Evolutionary conservation across 2,888 invertebrate genomes (phyloP), one percentile per base, ranked within the genome.

Genomic region (Mimas tiliae): DNA sequence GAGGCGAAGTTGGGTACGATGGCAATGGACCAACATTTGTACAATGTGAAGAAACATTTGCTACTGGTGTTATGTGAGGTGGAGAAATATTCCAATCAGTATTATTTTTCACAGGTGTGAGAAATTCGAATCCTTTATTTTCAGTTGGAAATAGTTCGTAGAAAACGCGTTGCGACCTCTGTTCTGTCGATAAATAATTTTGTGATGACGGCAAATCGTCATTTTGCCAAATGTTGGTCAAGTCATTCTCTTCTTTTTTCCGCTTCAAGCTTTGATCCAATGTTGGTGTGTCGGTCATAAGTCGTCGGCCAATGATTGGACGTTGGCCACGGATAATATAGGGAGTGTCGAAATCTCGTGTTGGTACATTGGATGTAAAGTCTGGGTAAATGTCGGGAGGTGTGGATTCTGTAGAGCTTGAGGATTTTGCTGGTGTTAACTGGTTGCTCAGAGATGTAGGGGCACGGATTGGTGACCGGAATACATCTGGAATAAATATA

Each of bases 351-450:
- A 64, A 14, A 64, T 66, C 33, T 63, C 53, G 14, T 42, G 58
- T 16, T 6, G 34, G 53, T 21, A 53, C 16, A 34, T 16, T 58
- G 9, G 38, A 4, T 12, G 34, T 19, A 11, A 83, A 68, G 47
- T 88, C 88, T 0, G 83, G 83, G 64, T 84, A 90, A 0, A 84
- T 81, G n/a, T 90, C 92, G 0, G 92, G 90, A n/a, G 92, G 91
- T 1, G 81, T 83, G 0, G 90, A 90, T 55, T 93, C 91, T 0
- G 90, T 78, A 0, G 92, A 92, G 66, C 91, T 91, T 9, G 91
- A 91, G 0, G 90, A 92, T 14, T 78, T 83, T 38, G 82, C 84
- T 1, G 79, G 71, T 19, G 77, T 72, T 0, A 83, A 77, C 27
- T 80, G 83, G 34, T 67, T 76, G 62, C 80, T 79, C 2, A 82